phyloP scores from a whole-genome alignment of 2,113 vertebrate genomes.

The Dendrocopos noguchii region DNA sequence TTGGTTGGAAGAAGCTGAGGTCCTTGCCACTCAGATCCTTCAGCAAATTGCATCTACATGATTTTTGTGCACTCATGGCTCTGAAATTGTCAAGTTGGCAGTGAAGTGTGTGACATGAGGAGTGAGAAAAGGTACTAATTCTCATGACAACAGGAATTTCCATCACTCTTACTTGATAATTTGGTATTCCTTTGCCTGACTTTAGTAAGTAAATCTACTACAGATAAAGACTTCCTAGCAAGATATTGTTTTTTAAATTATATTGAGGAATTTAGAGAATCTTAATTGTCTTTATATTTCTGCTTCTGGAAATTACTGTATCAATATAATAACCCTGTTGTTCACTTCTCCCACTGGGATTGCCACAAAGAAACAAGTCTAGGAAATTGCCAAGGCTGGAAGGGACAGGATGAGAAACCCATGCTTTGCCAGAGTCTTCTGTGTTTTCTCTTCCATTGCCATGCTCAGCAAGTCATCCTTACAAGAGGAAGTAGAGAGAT shows the following conservation, averaged over 20 bases:
- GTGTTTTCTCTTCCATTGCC: not conserved
- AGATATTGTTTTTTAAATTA: not conserved
- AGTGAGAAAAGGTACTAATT: conserved; percentile 2
- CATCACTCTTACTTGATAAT: conserved; percentile 51
- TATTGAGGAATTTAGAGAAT: not conserved
- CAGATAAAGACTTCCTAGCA: not conserved
- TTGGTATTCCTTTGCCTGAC: not conserved
- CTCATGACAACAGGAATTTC: conserved; percentile 36
- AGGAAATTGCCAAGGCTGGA: not conserved
- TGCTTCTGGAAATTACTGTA: not conserved
- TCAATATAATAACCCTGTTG: not conserved
- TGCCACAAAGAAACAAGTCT: not conserved
- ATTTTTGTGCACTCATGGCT: conserved; percentile 51
- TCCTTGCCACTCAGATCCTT: conserved; percentile 44
- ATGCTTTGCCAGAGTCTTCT: not conserved
- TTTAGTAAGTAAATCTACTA: not conserved
- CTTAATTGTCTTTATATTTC: not conserved
- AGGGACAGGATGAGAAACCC: not conserved
- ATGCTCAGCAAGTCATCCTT: not conserved
- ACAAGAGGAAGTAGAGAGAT: not conserved
- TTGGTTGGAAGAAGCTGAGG: conserved; percentile 41
- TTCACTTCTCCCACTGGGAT: not conserved
- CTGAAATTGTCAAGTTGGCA: conserved; percentile 52
- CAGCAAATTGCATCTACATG: conserved; percentile 46
- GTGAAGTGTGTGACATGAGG: not conserved